Base-by-base conservation (phyloP, 2,113 vertebrate genomes). In the Struthidea cinerea region DNA sequence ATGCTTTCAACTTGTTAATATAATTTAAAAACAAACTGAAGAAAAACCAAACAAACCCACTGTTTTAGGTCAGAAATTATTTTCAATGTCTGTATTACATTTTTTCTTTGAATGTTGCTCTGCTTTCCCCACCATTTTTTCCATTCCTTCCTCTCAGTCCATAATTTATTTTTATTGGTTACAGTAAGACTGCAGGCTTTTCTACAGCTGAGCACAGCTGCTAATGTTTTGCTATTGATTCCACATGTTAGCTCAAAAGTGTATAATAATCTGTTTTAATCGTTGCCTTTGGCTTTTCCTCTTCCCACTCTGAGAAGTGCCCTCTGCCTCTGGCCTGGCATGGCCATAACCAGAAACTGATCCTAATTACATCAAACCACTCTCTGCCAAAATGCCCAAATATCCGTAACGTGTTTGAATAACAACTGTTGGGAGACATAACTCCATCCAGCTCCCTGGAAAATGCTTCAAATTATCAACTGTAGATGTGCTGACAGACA, bases 231-330 rank as follows among this genome's bases (percentile, higher is more conserved):
- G 96, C 96, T 98, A 98, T 98, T 97, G 97, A 98, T 98, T 98
- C 98, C 98, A 98, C 97, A 98, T 98, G 98, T 98, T 97, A 95
- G 96, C 94, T 96, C 95, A 89, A 92, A 98, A 98, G 96, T 96
- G 95, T 98, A 96, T 97, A 97, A 97, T 97, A 97, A 97, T 97
- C 94, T 97, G 80, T 92, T 97, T 97, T 97, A 97, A 98, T 97
- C 92, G 67, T 97, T 97, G 98, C 98, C 97, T 97, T 98, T 97
- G 98, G 98, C 97, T 97, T 97, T 98, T 98, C 97, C 98, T 98
- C 93, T 98, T 94, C 89, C 93, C 94, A 92, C 80, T 97, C 73
- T 8, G 96, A 96, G 94, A 97, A 96, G 81, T 94, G 94, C 97
- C 97, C 97, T 97, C 90, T 97, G 97, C 97, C 96, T 97, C 92